These are phyloP conservation scores for Camponotus fellah DNA, from an alignment of 2,888 invertebrate species.

Conservation along the genomic window DNA sequence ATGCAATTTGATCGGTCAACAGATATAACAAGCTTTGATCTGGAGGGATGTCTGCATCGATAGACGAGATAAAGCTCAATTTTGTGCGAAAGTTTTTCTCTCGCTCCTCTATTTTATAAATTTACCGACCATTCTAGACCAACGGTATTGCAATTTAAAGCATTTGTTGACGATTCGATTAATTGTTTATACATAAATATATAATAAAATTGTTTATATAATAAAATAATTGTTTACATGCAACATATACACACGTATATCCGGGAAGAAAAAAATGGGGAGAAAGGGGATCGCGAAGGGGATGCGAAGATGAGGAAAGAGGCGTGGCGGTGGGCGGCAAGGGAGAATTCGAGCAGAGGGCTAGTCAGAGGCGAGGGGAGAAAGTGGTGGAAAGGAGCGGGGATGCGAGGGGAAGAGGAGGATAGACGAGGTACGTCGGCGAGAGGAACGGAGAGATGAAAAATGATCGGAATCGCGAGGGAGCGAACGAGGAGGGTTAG, in stretches of 20 bases:
- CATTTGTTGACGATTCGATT: not conserved
- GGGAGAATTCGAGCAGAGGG: conserved; percentile 38
- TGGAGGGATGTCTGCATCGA: conserved; percentile 1
- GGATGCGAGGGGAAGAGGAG: conserved; percentile 6
- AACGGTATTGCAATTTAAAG: conserved; percentile 6
- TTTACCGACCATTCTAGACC: not conserved
- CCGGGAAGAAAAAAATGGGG: not conserved
- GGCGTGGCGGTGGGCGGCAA: conserved; percentile 39
- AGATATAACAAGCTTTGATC: conserved; percentile 36
- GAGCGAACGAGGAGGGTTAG: conserved; percentile 17
- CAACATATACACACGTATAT: not conserved
- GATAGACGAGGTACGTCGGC: not conserved
- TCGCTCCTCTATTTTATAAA: not conserved
- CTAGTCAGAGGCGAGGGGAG: conserved; percentile 45
- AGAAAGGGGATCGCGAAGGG: conserved; percentile 31
- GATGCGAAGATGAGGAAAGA: conserved; percentile 43
- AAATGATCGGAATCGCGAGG: conserved; percentile 40
- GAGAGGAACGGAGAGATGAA: conserved; percentile 17
- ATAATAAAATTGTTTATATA: no score
- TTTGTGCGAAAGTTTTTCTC: not conserved
- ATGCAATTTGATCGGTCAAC: conserved; percentile 12
- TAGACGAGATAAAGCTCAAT: not conserved
- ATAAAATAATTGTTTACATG: no score
- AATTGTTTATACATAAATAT: not conserved
- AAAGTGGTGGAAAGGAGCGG: conserved; percentile 8